Percentiles rank a stretch among this genome's conserved stretches.
Evolutionary conservation across 2,797 vertebrate species (phyloP).

Genomic region (Macroramphosus scolopax): DNA sequence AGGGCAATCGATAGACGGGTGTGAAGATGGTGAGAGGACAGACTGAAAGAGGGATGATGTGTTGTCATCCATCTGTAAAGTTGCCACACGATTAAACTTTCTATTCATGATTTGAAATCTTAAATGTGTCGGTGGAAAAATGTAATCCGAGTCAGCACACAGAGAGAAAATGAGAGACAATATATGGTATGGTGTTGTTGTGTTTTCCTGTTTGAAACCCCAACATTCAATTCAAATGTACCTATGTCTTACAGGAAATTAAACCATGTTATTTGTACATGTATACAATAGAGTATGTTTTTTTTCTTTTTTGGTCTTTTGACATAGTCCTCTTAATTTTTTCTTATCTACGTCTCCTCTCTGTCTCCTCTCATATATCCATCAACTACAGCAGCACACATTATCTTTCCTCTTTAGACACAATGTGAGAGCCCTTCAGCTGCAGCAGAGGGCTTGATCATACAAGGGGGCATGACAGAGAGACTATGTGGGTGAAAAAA

Average conservation of each 20-base stretch:
- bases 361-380: slow-evolving; percentile 25
- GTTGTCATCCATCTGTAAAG: slow-evolving; percentile 12
- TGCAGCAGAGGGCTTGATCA: slow-evolving; percentile 65
- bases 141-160: too few relatives aligned
- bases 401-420: slow-evolving; percentile 63
- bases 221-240: too few relatives aligned
- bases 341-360: slow-evolving; percentile 14
- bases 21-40: slow-evolving; percentile 16
- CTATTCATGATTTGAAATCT: slow-evolving; percentile 1
- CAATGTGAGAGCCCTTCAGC: slow-evolving; percentile 60
- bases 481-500: slow-evolving; percentile 17
- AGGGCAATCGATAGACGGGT: slow-evolving; percentile 3
- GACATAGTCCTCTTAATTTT: slow-evolving; percentile 1
- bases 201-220: too few relatives aligned
- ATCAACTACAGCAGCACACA: slow-evolving; percentile 48
- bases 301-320: slow-evolving; percentile 1
- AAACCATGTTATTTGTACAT: background rate
- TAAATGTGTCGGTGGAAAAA: too few relatives aligned
- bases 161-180: background rate
- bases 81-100: slow-evolving; percentile 6
- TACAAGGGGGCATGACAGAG: slow-evolving; percentile 57
- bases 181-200: too few relatives aligned
- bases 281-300: too few relatives aligned
- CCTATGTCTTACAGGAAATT: too few relatives aligned
- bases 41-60: slow-evolving; percentile 5